phyloP scores from a whole-genome alignment of 1,140 invertebrate genomes.

The Apis laboriosa region DNA sequence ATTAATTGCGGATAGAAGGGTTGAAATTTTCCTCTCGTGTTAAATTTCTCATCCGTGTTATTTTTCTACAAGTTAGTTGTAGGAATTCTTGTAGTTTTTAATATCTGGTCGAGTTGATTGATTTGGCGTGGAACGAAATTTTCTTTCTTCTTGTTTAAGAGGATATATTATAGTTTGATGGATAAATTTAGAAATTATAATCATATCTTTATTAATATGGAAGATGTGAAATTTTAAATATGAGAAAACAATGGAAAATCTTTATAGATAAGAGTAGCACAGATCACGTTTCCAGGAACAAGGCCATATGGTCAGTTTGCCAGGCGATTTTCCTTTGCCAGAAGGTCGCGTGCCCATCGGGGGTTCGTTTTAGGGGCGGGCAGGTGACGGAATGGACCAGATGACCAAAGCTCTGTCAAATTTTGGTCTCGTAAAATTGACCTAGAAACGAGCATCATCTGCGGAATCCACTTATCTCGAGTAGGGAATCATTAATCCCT shows the following conservation, averaged over 20 bases:
- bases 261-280: slow-evolving; percentile 44
- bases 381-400: slow-evolving; percentile 73
- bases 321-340: slow-evolving; percentile 58
- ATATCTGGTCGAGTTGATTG: no score
- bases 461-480: slow-evolving; percentile 13
- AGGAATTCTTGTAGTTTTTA: no score
- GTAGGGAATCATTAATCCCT: background rate
- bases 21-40: background rate
- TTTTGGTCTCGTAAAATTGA: slow-evolving; percentile 39
- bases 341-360: slow-evolving; percentile 62
- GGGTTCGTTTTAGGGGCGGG: slow-evolving; percentile 64
- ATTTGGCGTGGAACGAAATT: no score
- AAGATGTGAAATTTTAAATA: no score
- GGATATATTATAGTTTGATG: no score
- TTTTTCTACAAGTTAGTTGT: background rate
- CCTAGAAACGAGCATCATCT: background rate
- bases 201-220: no score
- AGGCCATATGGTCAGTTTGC: slow-evolving; percentile 69
- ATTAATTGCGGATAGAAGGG: background rate
- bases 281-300: slow-evolving; percentile 62
- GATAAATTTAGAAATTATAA: background rate
- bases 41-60: background rate
- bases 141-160: no score
- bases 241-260: background rate
- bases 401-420: slow-evolving; percentile 68